A percentile compares a stretch with the other conserved stretches of the same genome.
phyloP scores from a whole-genome alignment of 2,797 vertebrate species.

The Dendrocincla fuliginosa region DNA sequence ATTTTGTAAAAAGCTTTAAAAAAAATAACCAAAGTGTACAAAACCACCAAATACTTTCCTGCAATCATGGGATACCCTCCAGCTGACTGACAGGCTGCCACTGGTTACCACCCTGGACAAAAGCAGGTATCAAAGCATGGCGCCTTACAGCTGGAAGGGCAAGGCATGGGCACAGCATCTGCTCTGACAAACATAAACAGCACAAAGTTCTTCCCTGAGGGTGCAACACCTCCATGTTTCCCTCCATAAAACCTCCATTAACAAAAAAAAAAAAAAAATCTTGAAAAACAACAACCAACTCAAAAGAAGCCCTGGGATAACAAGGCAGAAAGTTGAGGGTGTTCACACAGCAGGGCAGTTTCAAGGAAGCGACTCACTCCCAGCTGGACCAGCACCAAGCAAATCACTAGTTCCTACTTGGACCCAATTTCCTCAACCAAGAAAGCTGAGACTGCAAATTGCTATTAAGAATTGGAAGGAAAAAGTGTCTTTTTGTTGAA shows the following conservation, averaged over 20 bases:
- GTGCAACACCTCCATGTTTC: neutral
- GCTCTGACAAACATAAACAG: neutral
- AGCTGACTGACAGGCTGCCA: neutral
- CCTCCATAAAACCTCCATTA: neutral
- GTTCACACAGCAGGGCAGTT: neutral
- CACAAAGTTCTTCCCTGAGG: neutral
- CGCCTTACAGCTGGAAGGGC: neutral
- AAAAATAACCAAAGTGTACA: neutral
- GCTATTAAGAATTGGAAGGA: conserved; percentile 1
- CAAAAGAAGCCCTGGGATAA: neutral
- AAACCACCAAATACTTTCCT: neutral
- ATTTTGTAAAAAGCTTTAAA: neutral
- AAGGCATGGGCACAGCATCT: neutral
- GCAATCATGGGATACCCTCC: neutral
- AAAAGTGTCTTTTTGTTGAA: conserved; percentile 39
- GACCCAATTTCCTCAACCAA: neutral
- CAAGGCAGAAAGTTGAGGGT: neutral
- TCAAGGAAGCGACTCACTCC: neutral
- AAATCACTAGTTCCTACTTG: neutral
- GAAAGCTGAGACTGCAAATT: conserved; percentile 44
- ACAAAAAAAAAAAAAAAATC: neutral
- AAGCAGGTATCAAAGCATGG: neutral
- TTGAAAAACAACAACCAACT: neutral
- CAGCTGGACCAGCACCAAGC: neutral
- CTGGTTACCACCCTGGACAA: neutral